These are phyloP conservation scores for Operophtera brumata DNA, from an alignment of 2,888 invertebrate genomes.

Conservation along the genomic window DNA sequence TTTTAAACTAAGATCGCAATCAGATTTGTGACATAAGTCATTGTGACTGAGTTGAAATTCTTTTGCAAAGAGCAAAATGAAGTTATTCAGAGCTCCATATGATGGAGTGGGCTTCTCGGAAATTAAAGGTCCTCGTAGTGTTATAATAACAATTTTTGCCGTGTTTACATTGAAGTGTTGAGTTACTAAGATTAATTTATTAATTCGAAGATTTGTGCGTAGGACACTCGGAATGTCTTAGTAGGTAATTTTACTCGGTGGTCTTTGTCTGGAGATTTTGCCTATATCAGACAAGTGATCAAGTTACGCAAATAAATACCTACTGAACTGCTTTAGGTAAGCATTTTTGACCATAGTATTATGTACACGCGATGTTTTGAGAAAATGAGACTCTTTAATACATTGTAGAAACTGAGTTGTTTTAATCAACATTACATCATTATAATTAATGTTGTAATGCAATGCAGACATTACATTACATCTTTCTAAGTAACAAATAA, in stretches of 20 bases:
- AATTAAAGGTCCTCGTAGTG: constrained; percentile 34
- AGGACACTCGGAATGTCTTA: constrained; percentile 51
- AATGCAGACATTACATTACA: too few species aligned
- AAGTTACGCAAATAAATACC: constrained; percentile 1
- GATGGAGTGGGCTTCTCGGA: constrained; percentile 36
- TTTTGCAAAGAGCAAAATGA: constrained; percentile 48
- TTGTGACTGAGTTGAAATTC: constrained; percentile 27
- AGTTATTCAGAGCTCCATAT: constrained; percentile 48
- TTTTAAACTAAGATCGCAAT: constrained; percentile 9
- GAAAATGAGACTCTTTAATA: too few species aligned
- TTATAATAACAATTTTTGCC: constrained; percentile 66
- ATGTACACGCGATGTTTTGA: too few species aligned
- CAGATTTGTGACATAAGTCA: background rate
- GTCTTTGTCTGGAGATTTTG: constrained; percentile 40
- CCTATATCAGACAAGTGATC: constrained; percentile 13
- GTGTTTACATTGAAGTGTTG: constrained; percentile 63
- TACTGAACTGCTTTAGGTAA: background rate
- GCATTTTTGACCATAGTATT: too few species aligned
- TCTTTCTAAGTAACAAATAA: too few species aligned
- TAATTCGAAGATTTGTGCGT: constrained; percentile 72
- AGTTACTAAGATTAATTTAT: constrained; percentile 54
- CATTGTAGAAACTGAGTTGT: too few species aligned
- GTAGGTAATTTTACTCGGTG: constrained; percentile 48
- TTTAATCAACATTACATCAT: too few species aligned
- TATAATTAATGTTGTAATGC: too few species aligned